Evolutionary conservation across 2,113 vertebrate species (phyloP), one percentile per base, ranked within the genome.

Genomic region (Passer montanus): DNA sequence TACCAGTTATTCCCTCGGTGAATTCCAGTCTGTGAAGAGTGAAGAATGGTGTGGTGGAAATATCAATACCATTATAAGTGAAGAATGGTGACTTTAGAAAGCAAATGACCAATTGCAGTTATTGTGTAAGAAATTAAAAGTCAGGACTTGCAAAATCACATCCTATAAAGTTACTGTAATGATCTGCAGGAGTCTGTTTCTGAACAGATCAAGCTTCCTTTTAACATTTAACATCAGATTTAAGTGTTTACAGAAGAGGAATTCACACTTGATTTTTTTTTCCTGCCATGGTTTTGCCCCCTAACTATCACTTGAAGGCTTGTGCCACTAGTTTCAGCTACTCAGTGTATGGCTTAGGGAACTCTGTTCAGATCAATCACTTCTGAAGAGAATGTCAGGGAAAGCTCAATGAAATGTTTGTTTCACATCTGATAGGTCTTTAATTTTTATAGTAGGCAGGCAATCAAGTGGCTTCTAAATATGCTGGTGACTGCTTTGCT

Each of bases 201-300:
- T 77, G 55, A 77, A 68, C 13, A 64, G 55, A 55, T 63, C 20
- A 50, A 66, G 14, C 28, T 74, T 80, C 8, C 21, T 78, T 37
- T 81, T 63, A 37, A 44, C 22, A 59, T 37, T 14, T 52, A 12
- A 21, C 37, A 7, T 59, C 35, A 59, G 31, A 37, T 37, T 86
- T 76, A 11, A 37, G 31, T 44, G 33, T 60, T 68, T 50, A 47
- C 49, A 27, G 60, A 64, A 67, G 27, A 67, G 17, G 8, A 22
- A 46, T 84, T 93, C 13, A 20, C 16, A 7, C 28, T 50, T 66
- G 7, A 33, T 4, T 76, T 82, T 62, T 28, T 28, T 12, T 43
- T 8, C 15, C 41, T 0, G 1, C 5, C 4, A 1, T 16, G 2
- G 2, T 78, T 84, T 70, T 37, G 14, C 4, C 5, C 4, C 7